Evolutionary conservation across 2,797 vertebrate genomes (phyloP), one percentile per base, ranked within the genome.

Genomic region (Pangasius macronema): DNA sequence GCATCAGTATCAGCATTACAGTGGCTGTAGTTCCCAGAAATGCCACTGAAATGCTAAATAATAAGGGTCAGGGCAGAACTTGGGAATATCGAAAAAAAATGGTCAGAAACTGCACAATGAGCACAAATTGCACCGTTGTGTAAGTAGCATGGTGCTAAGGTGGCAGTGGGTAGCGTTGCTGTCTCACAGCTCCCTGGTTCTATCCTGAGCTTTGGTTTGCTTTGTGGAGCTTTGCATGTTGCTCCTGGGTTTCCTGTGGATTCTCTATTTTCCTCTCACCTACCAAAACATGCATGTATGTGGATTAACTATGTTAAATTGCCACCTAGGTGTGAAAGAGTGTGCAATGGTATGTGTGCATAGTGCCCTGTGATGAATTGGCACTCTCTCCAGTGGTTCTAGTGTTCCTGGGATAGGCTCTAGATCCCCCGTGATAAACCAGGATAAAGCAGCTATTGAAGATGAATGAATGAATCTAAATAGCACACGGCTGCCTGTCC

Each of bases 41-140:
- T 68, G 24, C 63, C 59, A 57, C 53, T 24, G 13, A 84, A 73
- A 89, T 86, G 55, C 27, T 68, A 67, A 84, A 82, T 33, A 86
- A 61, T 53, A 27, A 0, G 49, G 33, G 73, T 73, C 75, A 53
- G 24, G 30, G 5, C 67, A 49, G 59, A 65, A 49, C 27, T 20
- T 33, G 65, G 33, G 55, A 65, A 33, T 73, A 61, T 13, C 18
- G 14, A 39, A 61, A 73, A 42, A 9, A 42, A 20, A 80, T 20
- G 1, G 46, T 51, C 72, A 51, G 14, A 79, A 57, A 55, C n/a
- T 61, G 27, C 67, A 73, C 18, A 51, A 24, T 59, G 24, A 76
- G 33, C 51, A n/a, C 55, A 75, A 30, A 46, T 33, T 13, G 63
- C 18, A 24, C 22, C 16, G 33, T 51, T 39, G 46, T 10, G 16